Base-by-base conservation (phyloP, 2,888 invertebrate species). In the Zootermopsis nevadensis region DNA sequence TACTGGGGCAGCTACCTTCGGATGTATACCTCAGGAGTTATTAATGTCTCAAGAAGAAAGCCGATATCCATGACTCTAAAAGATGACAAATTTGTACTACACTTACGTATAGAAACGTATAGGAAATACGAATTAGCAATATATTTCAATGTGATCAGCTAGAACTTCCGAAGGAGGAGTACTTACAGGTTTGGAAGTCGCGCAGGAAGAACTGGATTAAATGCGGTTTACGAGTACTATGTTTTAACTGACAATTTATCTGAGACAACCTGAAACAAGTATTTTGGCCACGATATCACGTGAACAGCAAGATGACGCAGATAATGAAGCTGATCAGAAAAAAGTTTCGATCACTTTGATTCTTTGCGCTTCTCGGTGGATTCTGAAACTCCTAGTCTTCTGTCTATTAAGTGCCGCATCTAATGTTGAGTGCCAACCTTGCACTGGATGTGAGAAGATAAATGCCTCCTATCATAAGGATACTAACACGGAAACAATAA, bases 11-110 rank as follows among this genome's bases (percentile, higher is more conserved):
- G 15, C n/a, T 60, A 2, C n/a, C 4, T 27, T 6, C n/a, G 27
- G 12, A 12, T 27, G 19, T 33, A 69, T 31, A 69, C 69, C 74
- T 74, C 74, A 74, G 38, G 74, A 74, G 38, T 38, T 74, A 38
- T n/a, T 74, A n/a, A 22, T 6, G 8, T 33, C 10, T 22, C 6
- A 74, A 38, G 38, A 24, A 42, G 33, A 3, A 30, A 74, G 33
- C 38, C 22, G 38, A 42, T n/a, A 74, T 42, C 74, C 74, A 74
- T 74, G 74, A 74, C 74, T 74, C 22, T 60, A n/a, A n/a, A n/a
- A n/a, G 60, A 60, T 27, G 12, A 60, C 10, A 15, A 53, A 53
- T 15, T 27, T n/a, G 27, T 27, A n/a, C n/a, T 27, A 19, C 15
- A 48, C 15, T 48, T 3, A 6, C 15, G 3, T 1, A 48, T 19